A percentile compares a stretch with the other conserved stretches of the same genome.
Conservation (phyloP, 2,113 vertebrate species). For the Misgurnus mizolepis region DNA sequence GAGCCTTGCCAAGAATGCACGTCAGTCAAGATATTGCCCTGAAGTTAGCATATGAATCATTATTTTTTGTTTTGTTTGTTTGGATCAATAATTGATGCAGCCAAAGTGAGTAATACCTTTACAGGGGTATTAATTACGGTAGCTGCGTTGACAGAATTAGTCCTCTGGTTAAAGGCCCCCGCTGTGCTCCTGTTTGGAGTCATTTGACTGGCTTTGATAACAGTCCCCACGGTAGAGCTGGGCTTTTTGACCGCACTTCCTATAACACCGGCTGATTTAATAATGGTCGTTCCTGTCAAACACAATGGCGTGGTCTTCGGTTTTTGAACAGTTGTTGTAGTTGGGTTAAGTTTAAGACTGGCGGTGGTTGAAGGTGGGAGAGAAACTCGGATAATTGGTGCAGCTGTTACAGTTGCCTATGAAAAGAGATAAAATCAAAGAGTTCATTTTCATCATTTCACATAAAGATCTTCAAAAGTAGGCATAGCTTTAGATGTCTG, state of each 20-base stretch:
- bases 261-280: conserved; percentile 30
- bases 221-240: conserved; percentile 31
- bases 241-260: conserved; percentile 27
- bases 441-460: neutral
- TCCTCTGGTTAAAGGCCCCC: conserved; percentile 40
- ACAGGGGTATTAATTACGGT: conserved; percentile 37
- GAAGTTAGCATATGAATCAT: conserved; percentile 23
- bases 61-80: conserved; percentile 25
- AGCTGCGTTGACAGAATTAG: conserved; percentile 30
- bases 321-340: conserved; percentile 36
- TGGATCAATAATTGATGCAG: conserved; percentile 29
- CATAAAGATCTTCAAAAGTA: too few relatives aligned
- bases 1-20: conserved; percentile 6
- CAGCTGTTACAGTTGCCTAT: conserved; percentile 36
- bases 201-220: conserved; percentile 47
- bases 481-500: too few relatives aligned
- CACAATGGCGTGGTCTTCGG: conserved; percentile 23
- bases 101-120: conserved; percentile 45
- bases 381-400: conserved; percentile 53
- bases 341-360: conserved; percentile 40
- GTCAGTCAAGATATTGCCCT: conserved; percentile 6
- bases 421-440: neutral
- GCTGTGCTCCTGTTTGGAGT: conserved; percentile 26
- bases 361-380: conserved; percentile 46
- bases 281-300: conserved; percentile 32